Base-by-base conservation (phyloP, 2,113 vertebrate genomes). In the Poeciliopsis prolifica region DNA sequence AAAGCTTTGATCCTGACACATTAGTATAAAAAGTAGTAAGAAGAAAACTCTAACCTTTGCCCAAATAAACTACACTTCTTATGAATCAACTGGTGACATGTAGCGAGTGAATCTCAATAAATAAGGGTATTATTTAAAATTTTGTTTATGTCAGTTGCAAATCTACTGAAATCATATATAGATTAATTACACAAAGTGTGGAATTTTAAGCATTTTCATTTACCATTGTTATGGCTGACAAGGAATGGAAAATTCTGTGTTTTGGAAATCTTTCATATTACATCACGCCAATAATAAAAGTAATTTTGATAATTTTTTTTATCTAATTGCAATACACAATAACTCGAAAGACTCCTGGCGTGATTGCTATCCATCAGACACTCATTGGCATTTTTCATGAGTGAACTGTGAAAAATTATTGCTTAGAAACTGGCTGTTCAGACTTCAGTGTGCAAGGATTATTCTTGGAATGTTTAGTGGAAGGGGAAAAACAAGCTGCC, bases 1-100 rank as follows among this genome's bases (percentile, higher is more conserved):
- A 96, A 96, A 96, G 95, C 93, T 93, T 93, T 95, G 94, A 97
- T 96, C 95, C 95, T 88, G 90, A 94, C 94, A 93, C 93, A 78
- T 96, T 95, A 93, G 94, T 95, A 92, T 90, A 90, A 91, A 77
- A 79, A 31, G 88, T 85, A 88, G 85, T 65, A 87, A 91, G 37
- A 87, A 87, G 87, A 86, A 69, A 89, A 92, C 88, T 91, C 82
- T 90, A 94, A 93, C 95, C 92, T 92, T 96, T 95, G 93, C 93
- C 91, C 87, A 89, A 83, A 91, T 78, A 91, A 84, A 80, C 75
- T 69, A 63, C 60, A 67, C 76, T 84, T 82, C 79, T 86, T 91
- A 69, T 86, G 65, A 88, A 83, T 66, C 75, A 12, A 87, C 87
- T 80, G 87, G 88, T 81, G n/a, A 80, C 84, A 77, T 74, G 87